Percentiles rank a stretch among this genome's conserved stretches.
phyloP scores from a whole-genome alignment of 1,140 invertebrate genomes.

The honey bee (Apis mellifera) region DNA sequence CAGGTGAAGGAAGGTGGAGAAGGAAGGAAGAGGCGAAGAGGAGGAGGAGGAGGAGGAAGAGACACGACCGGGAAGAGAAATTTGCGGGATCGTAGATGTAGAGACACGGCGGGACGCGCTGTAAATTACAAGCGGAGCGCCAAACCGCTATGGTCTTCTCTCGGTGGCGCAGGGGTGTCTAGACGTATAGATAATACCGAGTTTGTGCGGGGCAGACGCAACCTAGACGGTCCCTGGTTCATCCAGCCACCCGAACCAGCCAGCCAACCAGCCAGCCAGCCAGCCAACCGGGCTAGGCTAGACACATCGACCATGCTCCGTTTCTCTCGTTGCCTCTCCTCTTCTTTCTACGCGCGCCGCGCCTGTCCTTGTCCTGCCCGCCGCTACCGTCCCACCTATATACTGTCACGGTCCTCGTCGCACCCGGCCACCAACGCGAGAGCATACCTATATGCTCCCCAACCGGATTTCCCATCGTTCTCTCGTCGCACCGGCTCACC shows the following conservation, averaged over 20 bases:
- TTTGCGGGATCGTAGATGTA: constrained; percentile 59
- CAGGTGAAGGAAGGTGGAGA: neutral
- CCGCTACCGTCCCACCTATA: constrained; percentile 31
- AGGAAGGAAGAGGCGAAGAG: constrained; percentile 15
- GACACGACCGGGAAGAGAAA: constrained; percentile 36
- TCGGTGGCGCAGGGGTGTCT: constrained; percentile 69
- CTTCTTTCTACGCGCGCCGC: neutral
- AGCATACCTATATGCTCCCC: constrained; percentile 53
- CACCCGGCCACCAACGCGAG: constrained; percentile 37
- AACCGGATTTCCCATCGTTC: constrained; percentile 67
- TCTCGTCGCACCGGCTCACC: constrained; percentile 55
- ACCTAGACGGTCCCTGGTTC: constrained; percentile 70
- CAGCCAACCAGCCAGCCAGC: constrained; percentile 62
- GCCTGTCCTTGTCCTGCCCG: neutral
- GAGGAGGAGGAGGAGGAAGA: neutral
- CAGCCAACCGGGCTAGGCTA: constrained; percentile 69
- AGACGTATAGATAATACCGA: constrained; percentile 71
- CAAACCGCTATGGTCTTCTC: constrained; percentile 69
- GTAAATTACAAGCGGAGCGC: constrained; percentile 71
- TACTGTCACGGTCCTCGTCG: constrained; percentile 40
- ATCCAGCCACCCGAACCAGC: constrained; percentile 66
- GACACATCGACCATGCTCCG: constrained; percentile 71
- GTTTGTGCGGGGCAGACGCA: constrained; percentile 69
- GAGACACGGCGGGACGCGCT: constrained; percentile 65
- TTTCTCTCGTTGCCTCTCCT: constrained; percentile 56